These are phyloP conservation scores for Pecten maximus DNA, from an alignment of 2,888 invertebrate species.

Conservation along the genomic window DNA sequence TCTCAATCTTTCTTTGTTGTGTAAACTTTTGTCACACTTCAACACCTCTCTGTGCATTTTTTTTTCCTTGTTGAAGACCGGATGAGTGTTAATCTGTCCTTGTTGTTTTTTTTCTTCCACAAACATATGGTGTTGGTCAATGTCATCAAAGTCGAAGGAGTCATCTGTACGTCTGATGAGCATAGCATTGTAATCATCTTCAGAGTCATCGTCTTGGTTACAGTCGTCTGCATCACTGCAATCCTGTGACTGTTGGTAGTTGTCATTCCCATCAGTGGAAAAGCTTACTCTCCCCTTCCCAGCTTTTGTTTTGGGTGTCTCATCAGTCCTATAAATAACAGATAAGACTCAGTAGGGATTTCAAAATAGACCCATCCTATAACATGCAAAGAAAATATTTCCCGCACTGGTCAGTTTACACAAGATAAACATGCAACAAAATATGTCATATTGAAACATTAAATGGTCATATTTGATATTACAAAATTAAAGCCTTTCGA, in stretches of 20 bases:
- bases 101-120: slow-evolving; percentile 39
- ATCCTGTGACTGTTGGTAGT: slow-evolving; percentile 36
- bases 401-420: too few relatives aligned
- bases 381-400: too few relatives aligned
- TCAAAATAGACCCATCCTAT: too few relatives aligned
- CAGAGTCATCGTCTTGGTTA: slow-evolving; percentile 39
- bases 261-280: slow-evolving; percentile 42
- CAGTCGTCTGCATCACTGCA: slow-evolving; percentile 23
- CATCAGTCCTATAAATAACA: slow-evolving; percentile 1
- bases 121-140: slow-evolving; percentile 44
- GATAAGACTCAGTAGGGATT: neutral
- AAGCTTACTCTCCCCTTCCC: slow-evolving; percentile 54
- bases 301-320: slow-evolving; percentile 8
- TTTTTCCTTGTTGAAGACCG: neutral
- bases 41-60: neutral
- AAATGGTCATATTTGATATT: too few relatives aligned
- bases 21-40: neutral
- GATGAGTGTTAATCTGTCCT: neutral
- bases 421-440: too few relatives aligned
- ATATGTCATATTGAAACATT: too few relatives aligned
- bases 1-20: neutral
- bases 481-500: too few relatives aligned
- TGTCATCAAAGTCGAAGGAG: slow-evolving; percentile 48
- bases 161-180: slow-evolving; percentile 26
- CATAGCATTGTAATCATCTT: slow-evolving; percentile 35